Conservation (phyloP, 2,888 invertebrate genomes). For the Argyresthia goedartella region DNA sequence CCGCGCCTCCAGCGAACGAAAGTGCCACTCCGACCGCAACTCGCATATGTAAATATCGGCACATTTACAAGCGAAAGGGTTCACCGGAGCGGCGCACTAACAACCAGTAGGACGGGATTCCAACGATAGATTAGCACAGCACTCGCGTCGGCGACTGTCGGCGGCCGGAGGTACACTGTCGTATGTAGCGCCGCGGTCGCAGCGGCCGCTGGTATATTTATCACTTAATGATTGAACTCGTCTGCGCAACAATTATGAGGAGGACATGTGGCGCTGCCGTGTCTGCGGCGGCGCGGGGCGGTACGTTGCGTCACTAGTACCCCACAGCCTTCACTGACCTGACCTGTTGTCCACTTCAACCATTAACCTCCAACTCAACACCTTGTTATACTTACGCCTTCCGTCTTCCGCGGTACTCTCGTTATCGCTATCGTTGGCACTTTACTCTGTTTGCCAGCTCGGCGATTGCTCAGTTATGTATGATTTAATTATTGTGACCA, state of each 20-base stretch:
- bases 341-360: too few species aligned
- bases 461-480: too few species aligned
- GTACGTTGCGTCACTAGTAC: too few species aligned
- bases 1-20: too few species aligned
- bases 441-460: too few species aligned
- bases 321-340: too few species aligned
- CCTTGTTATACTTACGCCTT: too few species aligned
- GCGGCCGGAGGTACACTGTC: conserved; percentile 64
- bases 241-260: conserved; percentile 61
- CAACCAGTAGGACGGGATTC: conserved; percentile 77
- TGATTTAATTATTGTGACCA: too few species aligned
- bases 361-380: too few species aligned
- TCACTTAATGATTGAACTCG: conserved; percentile 68
- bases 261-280: conserved; percentile 49
- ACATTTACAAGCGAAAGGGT: conserved; percentile 72
- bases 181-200: conserved; percentile 56
- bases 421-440: too few species aligned
- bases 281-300: conserved; percentile 35
- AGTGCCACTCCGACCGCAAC: conserved; percentile 66
- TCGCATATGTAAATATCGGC: conserved; percentile 71
- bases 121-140: conserved; percentile 73
- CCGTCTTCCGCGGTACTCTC: too few species aligned
- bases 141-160: conserved; percentile 37
- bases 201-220: conserved; percentile 60
- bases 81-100: conserved; percentile 70